Evolutionary conservation across 2,888 invertebrate species (phyloP), one percentile per base, ranked within the genome.

Genomic region (Chironomus tentans): DNA sequence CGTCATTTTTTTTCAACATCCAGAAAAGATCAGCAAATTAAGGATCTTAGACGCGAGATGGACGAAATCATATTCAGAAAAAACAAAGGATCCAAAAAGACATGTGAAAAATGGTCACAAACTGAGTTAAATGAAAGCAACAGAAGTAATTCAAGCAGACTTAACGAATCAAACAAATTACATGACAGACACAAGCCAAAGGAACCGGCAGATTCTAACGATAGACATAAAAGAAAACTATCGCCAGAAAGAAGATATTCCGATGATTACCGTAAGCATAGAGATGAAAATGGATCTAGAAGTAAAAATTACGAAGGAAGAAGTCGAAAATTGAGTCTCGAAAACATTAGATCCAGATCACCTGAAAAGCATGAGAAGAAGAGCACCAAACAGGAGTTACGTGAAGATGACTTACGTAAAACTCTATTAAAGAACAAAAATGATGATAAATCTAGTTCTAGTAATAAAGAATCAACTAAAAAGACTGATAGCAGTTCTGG

Each of bases 11-110:
- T 6, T 7, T 10, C 5, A 56, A 56, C 56, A 15, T 56, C 56
- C 56, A 56, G 72, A 13, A 74, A 74, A 65, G 68, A 74, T n/a
- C 15, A 15, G 22, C 18, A 47, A n/a, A 74, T 74, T 3, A 24
- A 50, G n/a, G 73, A 74, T 4, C 13, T 21, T 0, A 28, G 61
- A 61, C 46, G 62, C 0, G 65, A 74, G 21, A 13, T 38, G 38
- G 73, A 74, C 21, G n/a, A 24, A 13, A 22, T 65, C 0, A 47
- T 56, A 22, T 74, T 74, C 21, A 24, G 68, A n/a, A 62, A 62
- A 10, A 38, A 38, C 4, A 38, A 38, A 38, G 38, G 38, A 10
- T 38, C 38, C 1, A 68, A 38, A 12, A 24, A 50, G 4, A 65
- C 65, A 10, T 10, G 7, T n/a, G 62, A 47, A 4, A 74, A 56